Percentiles rank a stretch among this genome's conserved stretches.
Evolutionary conservation across 2,113 vertebrate genomes (phyloP).

Genomic region (Hippopotamus amphibius): DNA sequence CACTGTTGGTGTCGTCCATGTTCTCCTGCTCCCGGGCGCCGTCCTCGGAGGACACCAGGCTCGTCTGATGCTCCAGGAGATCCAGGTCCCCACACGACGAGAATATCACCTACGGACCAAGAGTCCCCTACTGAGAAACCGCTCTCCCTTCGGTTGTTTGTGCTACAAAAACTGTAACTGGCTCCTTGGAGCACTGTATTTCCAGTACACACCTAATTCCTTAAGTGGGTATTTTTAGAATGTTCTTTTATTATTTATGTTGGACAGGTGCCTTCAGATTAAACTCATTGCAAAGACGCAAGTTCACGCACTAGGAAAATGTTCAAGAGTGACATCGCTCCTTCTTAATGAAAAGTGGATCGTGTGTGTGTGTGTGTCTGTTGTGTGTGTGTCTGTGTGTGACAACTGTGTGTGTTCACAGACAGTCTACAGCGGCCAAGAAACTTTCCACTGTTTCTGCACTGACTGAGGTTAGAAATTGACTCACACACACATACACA

Average conservation of each 20-base stretch:
- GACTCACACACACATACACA: not conserved
- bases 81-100: conserved; percentile 99
- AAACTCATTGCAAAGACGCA: conserved; percentile 85
- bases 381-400: not conserved
- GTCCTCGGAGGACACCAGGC: conserved; percentile 97
- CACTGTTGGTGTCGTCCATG: conserved; percentile 96
- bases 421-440: not conserved
- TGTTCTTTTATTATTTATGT: conserved; percentile 90
- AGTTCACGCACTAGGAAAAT: conserved; percentile 83
- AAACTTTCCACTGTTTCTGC: conserved; percentile 51
- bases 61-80: conserved; percentile 96
- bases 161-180: conserved; percentile 79
- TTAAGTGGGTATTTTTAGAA: conserved; percentile 91
- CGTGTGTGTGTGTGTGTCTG: conserved; percentile 62
- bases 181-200: conserved; percentile 83
- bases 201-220: conserved; percentile 92
- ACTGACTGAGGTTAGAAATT: not conserved
- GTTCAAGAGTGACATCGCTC: conserved; percentile 80
- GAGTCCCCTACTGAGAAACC: conserved; percentile 80
- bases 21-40: conserved; percentile 96
- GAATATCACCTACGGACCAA: conserved; percentile 94
- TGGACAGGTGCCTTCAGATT: conserved; percentile 91
- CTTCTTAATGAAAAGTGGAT: conserved; percentile 79
- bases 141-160: conserved; percentile 77
- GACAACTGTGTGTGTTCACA: not conserved